A percentile compares a stretch with the other conserved stretches of the same genome.
Conservation (phyloP, 1,140 invertebrate species). For the Drosophila pseudoobscura region DNA sequence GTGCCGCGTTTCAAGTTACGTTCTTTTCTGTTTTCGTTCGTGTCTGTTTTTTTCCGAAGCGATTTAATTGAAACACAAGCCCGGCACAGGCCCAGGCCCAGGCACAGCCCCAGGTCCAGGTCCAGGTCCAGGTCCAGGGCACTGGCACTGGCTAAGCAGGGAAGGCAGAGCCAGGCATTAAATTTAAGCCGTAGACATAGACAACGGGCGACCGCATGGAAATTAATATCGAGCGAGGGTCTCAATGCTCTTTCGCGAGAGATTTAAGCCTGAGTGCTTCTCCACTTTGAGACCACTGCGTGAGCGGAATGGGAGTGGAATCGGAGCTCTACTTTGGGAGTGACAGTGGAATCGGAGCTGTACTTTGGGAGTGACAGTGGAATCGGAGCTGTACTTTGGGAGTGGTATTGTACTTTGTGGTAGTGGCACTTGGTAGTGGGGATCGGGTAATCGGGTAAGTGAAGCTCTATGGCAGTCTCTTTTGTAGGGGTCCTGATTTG, state of each 20-base stretch:
- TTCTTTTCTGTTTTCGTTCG: slow-evolving; percentile 45
- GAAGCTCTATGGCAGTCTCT: background rate
- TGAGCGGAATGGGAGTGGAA: slow-evolving; percentile 11
- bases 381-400: background rate
- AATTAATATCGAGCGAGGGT: slow-evolving; percentile 47
- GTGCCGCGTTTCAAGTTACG: slow-evolving; percentile 64
- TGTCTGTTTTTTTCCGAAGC: slow-evolving; percentile 50
- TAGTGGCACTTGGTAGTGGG: background rate
- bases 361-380: background rate
- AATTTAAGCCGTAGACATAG: slow-evolving; percentile 39
- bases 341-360: slow-evolving; percentile 5
- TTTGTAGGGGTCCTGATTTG: slow-evolving; percentile 21
- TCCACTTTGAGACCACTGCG: background rate
- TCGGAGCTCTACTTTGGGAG: background rate
- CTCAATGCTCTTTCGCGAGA: slow-evolving; percentile 37
- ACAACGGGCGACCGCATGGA: slow-evolving; percentile 32
- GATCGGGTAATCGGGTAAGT: background rate
- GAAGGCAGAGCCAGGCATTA: slow-evolving; percentile 17
- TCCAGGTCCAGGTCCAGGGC: slow-evolving; percentile 1
- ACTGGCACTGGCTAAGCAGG: background rate
- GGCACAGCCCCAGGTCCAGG: background rate
- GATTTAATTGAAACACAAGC: slow-evolving; percentile 74
- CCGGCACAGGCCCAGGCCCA: slow-evolving; percentile 8
- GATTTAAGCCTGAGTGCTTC: slow-evolving; percentile 15
- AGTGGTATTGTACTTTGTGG: too few relatives aligned